Evolutionary conservation across 2,797 vertebrate genomes (phyloP).

Genomic region (Poecilia velifera): DNA sequence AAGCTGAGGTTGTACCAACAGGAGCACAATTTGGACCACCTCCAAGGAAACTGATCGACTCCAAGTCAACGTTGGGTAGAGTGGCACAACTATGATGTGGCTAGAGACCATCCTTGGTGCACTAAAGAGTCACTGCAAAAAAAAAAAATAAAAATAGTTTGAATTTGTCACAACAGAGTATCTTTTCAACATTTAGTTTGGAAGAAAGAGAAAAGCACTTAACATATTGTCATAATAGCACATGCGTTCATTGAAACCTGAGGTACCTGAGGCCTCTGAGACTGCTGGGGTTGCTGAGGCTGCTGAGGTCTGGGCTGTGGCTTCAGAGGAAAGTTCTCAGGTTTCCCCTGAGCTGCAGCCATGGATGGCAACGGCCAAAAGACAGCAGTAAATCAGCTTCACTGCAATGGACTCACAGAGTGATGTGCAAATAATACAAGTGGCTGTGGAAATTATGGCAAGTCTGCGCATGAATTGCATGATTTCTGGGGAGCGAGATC

Average conservation of each 20-base stretch:
- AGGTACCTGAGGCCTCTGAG: background rate
- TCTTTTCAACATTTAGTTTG: background rate
- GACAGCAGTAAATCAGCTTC: conserved; percentile 40
- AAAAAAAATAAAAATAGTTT: conserved; percentile 11
- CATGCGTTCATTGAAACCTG: conserved; percentile 9
- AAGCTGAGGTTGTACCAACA: conserved; percentile 55
- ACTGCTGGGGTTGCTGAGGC: background rate
- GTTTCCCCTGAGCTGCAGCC: conserved; percentile 42
- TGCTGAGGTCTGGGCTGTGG: background rate
- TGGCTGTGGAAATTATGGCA: conserved; percentile 37
- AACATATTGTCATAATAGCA: conserved; percentile 77
- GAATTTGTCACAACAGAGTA: background rate
- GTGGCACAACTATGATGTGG: conserved; percentile 77
- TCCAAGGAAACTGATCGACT: conserved; percentile 52
- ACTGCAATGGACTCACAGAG: conserved; percentile 53
- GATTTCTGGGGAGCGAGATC: too few species aligned
- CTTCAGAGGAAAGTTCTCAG: background rate
- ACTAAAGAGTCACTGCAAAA: conserved; percentile 75
- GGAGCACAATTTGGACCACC: conserved; percentile 41
- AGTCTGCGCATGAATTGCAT: too few species aligned
- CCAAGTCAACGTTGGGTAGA: conserved; percentile 57
- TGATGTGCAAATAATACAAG: conserved; percentile 30
- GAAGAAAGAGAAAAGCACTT: conserved; percentile 19
- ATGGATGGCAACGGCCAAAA: conserved; percentile 52
- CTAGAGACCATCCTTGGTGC: conserved; percentile 75